phyloP scores from a whole-genome alignment of 30 jellyfish, hydroid and myxozoan genomes.

The Hydractinia echinata region DNA sequence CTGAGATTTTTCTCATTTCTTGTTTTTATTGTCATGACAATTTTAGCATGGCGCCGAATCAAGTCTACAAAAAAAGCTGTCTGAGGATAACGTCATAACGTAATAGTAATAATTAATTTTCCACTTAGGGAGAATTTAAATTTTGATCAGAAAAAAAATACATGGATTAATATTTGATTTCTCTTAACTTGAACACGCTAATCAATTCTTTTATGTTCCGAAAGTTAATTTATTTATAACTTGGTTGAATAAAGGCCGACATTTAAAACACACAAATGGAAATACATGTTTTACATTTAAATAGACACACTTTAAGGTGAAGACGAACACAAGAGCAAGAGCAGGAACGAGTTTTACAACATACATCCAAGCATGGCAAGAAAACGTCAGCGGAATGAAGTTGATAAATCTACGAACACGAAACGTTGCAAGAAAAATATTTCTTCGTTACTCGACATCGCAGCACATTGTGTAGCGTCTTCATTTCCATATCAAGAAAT shows the following conservation, averaged over 20 bases:
- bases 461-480: slow-evolving; percentile 77
- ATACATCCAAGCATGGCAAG: neutral
- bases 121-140: slow-evolving; percentile 15
- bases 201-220: slow-evolving; percentile 6
- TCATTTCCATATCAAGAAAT: slow-evolving; percentile 74
- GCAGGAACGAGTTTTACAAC: neutral
- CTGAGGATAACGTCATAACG: slow-evolving; percentile 14
- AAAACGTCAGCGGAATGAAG: slow-evolving; percentile 20
- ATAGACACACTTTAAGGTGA: neutral
- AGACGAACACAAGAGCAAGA: slow-evolving; percentile 4
- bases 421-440: slow-evolving; percentile 10
- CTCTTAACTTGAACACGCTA: slow-evolving; percentile 51
- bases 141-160: neutral
- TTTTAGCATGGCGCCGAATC: slow-evolving; percentile 20
- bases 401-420: neutral
- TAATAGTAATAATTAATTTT: neutral
- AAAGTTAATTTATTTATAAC: slow-evolving; percentile 40
- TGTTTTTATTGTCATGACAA: slow-evolving; percentile 7
- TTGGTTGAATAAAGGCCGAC: slow-evolving; percentile 34
- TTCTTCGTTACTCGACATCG: slow-evolving; percentile 39
- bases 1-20: slow-evolving; percentile 21
- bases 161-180: slow-evolving; percentile 45
- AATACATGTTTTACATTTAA: slow-evolving; percentile 12
- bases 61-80: slow-evolving; percentile 12
- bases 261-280: neutral